Conservation (phyloP, 2,888 invertebrate genomes). For the Luffia ferchaultella region DNA sequence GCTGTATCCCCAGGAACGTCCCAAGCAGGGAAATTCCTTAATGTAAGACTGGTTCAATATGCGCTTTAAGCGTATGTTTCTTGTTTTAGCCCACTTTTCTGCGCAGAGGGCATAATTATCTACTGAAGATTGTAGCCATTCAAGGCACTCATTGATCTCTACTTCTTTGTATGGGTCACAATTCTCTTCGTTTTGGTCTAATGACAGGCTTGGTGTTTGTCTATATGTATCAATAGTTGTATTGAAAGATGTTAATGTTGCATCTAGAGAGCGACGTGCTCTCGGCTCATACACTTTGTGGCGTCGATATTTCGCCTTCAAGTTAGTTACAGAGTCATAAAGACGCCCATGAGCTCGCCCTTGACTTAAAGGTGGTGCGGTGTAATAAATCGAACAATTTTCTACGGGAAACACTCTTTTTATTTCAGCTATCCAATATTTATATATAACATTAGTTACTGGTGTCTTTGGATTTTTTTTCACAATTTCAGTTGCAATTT, state of each 20-base stretch:
- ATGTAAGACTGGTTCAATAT: too few species aligned
- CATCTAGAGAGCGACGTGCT: slow-evolving; percentile 1
- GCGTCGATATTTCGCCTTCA: slow-evolving; percentile 4
- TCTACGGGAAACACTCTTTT: too few species aligned
- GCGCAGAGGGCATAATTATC: slow-evolving; percentile 1
- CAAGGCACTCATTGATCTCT: slow-evolving; percentile 3
- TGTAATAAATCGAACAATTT: too few species aligned
- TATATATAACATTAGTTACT: too few species aligned
- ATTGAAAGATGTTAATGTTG: background rate
- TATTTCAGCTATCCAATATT: too few species aligned
- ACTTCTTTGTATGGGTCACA: background rate
- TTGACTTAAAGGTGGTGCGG: too few species aligned
- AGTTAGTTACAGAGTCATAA: too few species aligned
- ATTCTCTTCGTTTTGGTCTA: background rate
- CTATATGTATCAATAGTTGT: background rate
- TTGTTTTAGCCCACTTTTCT: background rate
- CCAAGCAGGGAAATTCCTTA: too few species aligned
- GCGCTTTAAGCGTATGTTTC: background rate
- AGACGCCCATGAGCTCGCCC: too few species aligned
- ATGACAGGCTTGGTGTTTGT: background rate
- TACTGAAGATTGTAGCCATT: slow-evolving; percentile 3
- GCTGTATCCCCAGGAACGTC: too few species aligned
- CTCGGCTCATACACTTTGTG: slow-evolving; percentile 4
- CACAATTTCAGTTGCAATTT: too few species aligned
- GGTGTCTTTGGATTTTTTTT: too few species aligned